These are phyloP conservation scores for Tribolium freemani DNA, from an alignment of 2,888 invertebrate species.

Conservation along the genomic window DNA sequence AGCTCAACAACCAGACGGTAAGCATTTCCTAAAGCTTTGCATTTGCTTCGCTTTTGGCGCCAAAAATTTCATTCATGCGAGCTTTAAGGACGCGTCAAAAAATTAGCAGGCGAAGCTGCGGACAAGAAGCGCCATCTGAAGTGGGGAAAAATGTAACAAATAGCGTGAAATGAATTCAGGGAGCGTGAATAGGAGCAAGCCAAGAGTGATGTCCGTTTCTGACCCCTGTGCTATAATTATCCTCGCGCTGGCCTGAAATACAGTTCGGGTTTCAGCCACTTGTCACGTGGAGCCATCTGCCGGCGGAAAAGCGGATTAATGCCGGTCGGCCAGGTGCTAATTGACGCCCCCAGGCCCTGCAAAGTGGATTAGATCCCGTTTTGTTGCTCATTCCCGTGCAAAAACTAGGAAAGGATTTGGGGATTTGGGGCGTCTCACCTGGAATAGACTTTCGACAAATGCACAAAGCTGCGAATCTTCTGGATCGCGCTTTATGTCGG, in stretches of 20 bases:
- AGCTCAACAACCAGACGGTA: slow-evolving; percentile 5
- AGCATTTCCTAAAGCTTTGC: neutral
- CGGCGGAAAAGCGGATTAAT: slow-evolving; percentile 29
- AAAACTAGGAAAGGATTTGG: neutral
- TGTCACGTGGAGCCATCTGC: slow-evolving; percentile 38
- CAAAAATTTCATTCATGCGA: neutral
- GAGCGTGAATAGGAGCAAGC: slow-evolving; percentile 37
- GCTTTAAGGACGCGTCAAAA: no score
- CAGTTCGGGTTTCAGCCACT: slow-evolving; percentile 36
- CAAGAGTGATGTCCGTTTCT: slow-evolving; percentile 43
- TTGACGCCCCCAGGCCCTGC: slow-evolving; percentile 23
- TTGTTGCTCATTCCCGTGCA: slow-evolving; percentile 11
- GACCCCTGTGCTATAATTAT: slow-evolving; percentile 43
- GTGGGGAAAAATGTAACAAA: slow-evolving; percentile 21
- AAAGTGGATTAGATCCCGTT: slow-evolving; percentile 41
- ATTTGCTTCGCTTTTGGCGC: neutral
- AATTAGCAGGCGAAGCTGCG: no score
- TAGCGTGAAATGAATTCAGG: slow-evolving; percentile 29
- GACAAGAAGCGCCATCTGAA: slow-evolving; percentile 27
- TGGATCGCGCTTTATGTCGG: slow-evolving; percentile 4
- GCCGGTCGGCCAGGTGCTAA: slow-evolving; percentile 38
- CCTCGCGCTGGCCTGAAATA: slow-evolving; percentile 33
- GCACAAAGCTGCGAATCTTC: slow-evolving; percentile 34
- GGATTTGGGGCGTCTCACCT: neutral
- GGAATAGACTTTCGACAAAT: slow-evolving; percentile 39